Evolutionary conservation across 2,797 vertebrate genomes (phyloP).

Genomic region (Lutjanus campechanus): DNA sequence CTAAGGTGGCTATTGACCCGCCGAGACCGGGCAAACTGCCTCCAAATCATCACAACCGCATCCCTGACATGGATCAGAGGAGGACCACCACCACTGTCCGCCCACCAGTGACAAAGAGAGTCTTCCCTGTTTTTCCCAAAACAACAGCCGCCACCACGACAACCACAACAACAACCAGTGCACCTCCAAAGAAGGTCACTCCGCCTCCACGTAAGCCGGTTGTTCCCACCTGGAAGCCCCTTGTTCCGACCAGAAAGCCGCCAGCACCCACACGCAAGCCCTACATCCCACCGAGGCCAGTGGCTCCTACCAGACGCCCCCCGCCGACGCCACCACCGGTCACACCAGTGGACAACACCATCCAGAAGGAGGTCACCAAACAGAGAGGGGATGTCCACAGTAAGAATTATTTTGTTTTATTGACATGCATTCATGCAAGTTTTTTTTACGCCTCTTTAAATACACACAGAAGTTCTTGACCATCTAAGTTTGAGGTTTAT

Average conservation of each 20-base stretch:
- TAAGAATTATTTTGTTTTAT: slow-evolving; percentile 80
- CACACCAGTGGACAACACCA: slow-evolving; percentile 90
- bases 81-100: slow-evolving; percentile 81
- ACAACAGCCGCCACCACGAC: slow-evolving; percentile 46
- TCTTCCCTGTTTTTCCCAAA: slow-evolving; percentile 65
- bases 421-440: background rate
- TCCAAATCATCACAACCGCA: slow-evolving; percentile 84
- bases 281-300: slow-evolving; percentile 63
- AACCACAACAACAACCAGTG: slow-evolving; percentile 60
- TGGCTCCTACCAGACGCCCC: slow-evolving; percentile 57
- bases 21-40: slow-evolving; percentile 81
- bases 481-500: background rate
- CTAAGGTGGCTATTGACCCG: slow-evolving; percentile 89
- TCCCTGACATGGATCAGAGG: slow-evolving; percentile 85
- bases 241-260: slow-evolving; percentile 75
- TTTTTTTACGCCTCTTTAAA: background rate
- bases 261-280: slow-evolving; percentile 61
- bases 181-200: slow-evolving; percentile 66
- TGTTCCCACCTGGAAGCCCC: slow-evolving; percentile 76
- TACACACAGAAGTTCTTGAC: background rate
- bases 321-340: slow-evolving; percentile 40
- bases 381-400: slow-evolving; percentile 98
- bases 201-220: slow-evolving; percentile 72
- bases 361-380: slow-evolving; percentile 91
- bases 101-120: slow-evolving; percentile 75